Evolutionary conservation across 2,888 invertebrate species (phyloP).

Genomic region (Drosophila borborema): DNA sequence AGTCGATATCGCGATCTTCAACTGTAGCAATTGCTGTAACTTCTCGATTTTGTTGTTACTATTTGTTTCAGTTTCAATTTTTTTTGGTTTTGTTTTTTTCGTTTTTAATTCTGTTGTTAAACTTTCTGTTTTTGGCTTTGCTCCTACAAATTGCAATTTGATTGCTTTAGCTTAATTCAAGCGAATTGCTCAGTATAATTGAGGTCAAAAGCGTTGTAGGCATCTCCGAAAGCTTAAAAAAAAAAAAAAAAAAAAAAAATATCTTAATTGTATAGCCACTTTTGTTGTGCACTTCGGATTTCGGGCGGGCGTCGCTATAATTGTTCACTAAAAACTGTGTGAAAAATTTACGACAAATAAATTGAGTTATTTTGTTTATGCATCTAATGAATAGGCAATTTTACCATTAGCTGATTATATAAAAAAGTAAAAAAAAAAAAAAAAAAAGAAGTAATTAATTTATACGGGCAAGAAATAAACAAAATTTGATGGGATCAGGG

Average conservation of each 20-base stretch:
- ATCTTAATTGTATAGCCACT: constrained; percentile 10
- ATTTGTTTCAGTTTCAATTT: constrained; percentile 25
- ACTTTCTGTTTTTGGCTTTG: constrained; percentile 59
- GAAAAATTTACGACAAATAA: constrained; percentile 28
- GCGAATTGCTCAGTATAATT: constrained; percentile 57
- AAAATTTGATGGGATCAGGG: not conserved
- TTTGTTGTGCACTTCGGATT: constrained; percentile 18
- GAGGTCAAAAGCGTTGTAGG: constrained; percentile 70
- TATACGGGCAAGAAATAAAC: not conserved
- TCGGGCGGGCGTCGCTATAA: constrained; percentile 25
- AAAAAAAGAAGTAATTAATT: not conserved
- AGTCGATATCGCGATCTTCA: constrained; percentile 41
- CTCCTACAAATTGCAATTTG: constrained; percentile 72
- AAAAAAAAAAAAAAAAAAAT: constrained; percentile 1
- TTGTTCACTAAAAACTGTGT: constrained; percentile 40
- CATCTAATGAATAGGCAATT: constrained; percentile 15
- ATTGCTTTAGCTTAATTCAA: constrained; percentile 56
- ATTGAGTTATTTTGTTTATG: constrained; percentile 39
- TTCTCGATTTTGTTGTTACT: constrained; percentile 48
- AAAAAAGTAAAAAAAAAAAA: not conserved
- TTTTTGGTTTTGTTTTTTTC: constrained; percentile 4
- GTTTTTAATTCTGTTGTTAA: constrained; percentile 46
- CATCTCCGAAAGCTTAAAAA: constrained; percentile 55
- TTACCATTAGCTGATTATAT: constrained; percentile 20
- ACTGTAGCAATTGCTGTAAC: constrained; percentile 65